Base-by-base conservation (phyloP, 2,797 vertebrate genomes). In the Pantherophis vulpinus region DNA sequence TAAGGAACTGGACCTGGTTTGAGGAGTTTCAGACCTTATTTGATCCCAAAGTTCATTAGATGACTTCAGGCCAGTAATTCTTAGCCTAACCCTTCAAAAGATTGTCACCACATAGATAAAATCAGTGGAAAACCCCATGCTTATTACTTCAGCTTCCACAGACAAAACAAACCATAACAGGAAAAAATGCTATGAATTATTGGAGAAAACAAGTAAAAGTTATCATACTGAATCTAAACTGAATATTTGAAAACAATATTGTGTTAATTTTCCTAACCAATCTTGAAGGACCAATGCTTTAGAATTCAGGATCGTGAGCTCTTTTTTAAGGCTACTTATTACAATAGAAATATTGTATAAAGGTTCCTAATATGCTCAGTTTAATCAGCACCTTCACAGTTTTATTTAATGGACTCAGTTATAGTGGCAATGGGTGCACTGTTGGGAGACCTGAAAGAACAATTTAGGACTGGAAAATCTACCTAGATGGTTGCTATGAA, bases 181-280 rank as follows among this genome's bases (percentile, higher is more conserved):
- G 23, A 47, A 83, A 42, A 83, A 83, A 47, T 83, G 37, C 37
- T 83, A 83, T 25, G 79, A 8, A 42, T 91, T 2, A 14, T 23
- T 56, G 88, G 87, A 92, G 29, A 74, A 93, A 94, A 54, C 56
- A 91, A 66, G 55, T n/a, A 51, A 87, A 90, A 93, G 95, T 54
- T 83, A 42, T 87, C 56, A 79, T 27, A 86, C 93, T 27, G 61
- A 92, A 63, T 91, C 93, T 92, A 10, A 54, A 88, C 60, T 6
- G 88, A 70, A 93, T 23, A 55, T 20, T 54, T 47, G 32, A 86
- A 91, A 91, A 83, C 32, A 83, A 47, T 4, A 87, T 66, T 27
- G 16, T n/a, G 18, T 55, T 87, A 54, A 55, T 56, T 70, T 54
- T 87, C 18, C n/a, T 79, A 86, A 61, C 11, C 32, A 70, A 11